Conservation (phyloP, 1,140 invertebrate species). For the Maniola jurtina region DNA sequence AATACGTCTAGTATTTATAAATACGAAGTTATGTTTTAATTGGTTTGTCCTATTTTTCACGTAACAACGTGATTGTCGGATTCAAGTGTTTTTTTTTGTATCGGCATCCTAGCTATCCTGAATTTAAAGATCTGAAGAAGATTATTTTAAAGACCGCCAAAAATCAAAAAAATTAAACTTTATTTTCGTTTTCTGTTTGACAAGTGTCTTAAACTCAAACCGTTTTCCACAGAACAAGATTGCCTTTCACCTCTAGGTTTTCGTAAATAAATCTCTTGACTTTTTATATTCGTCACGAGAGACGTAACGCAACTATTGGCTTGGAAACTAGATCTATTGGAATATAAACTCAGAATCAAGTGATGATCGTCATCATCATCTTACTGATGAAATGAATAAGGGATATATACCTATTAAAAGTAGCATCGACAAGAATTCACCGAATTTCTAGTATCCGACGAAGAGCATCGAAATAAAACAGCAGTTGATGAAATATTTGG, state of each 20-base stretch:
- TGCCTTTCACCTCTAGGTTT: slow-evolving; percentile 28
- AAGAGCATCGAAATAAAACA: no score
- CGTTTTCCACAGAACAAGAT: slow-evolving; percentile 29
- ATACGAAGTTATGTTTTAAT: no score
- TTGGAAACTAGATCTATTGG: slow-evolving; percentile 23
- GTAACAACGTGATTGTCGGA: no score
- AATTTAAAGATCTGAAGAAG: no score
- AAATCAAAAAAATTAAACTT: no score
- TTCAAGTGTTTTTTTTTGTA: no score
- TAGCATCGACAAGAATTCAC: not conserved
- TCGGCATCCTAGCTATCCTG: no score
- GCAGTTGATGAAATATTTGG: no score
- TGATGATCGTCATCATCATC: no score
- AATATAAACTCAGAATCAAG: slow-evolving; percentile 28
- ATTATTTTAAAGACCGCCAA: no score
- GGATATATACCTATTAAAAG: slow-evolving; percentile 14
- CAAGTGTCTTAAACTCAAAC: slow-evolving; percentile 13
- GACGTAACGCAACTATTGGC: slow-evolving; percentile 24
- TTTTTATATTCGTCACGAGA: slow-evolving; percentile 33
- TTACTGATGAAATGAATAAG: slow-evolving; percentile 27
- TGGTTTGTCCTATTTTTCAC: no score
- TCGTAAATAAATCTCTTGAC: slow-evolving; percentile 27
- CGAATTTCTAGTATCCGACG: not conserved
- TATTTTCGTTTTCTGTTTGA: not conserved
- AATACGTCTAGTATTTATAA: no score